phyloP scores from a whole-genome alignment of 1,140 invertebrate species.

The Diabrotica virgifera region DNA sequence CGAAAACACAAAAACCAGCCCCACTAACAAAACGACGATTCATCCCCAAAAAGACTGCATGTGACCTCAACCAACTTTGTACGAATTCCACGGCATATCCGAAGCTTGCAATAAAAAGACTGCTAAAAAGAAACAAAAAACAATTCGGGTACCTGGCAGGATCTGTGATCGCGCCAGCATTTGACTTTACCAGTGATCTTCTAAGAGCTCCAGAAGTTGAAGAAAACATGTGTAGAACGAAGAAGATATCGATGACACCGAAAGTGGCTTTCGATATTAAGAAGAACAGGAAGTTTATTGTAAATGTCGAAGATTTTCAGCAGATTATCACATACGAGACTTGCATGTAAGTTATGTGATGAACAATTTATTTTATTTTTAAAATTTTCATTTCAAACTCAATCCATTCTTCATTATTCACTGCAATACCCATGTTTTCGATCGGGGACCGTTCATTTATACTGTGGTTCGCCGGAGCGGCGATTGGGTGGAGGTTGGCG shows the following conservation, averaged over 20 bases:
- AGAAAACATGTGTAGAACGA: constrained; percentile 29
- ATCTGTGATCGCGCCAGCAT: constrained; percentile 27
- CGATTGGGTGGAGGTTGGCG: no score
- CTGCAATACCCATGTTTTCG: no score
- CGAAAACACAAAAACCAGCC: no score
- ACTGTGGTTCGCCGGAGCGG: no score
- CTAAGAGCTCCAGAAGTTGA: constrained; percentile 9
- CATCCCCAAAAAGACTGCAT: constrained; percentile 17
- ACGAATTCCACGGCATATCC: constrained; percentile 28
- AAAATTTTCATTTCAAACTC: no score
- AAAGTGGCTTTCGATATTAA: constrained; percentile 27
- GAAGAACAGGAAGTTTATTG: constrained; percentile 28
- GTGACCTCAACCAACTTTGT: constrained; percentile 16
- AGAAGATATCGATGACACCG: constrained; percentile 26
- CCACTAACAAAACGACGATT: neutral
- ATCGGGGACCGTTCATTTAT: no score
- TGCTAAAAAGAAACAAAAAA: constrained; percentile 24
- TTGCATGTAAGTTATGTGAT: constrained; percentile 40
- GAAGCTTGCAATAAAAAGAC: constrained; percentile 25
- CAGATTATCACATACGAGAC: constrained; percentile 33
- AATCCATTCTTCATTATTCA: no score
- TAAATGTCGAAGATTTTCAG: constrained; percentile 28
- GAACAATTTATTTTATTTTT: no score
- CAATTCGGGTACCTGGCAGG: constrained; percentile 25
- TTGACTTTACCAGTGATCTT: constrained; percentile 6